phyloP scores from a whole-genome alignment of 2,888 invertebrate genomes.

The Drosophila imparisetae region DNA sequence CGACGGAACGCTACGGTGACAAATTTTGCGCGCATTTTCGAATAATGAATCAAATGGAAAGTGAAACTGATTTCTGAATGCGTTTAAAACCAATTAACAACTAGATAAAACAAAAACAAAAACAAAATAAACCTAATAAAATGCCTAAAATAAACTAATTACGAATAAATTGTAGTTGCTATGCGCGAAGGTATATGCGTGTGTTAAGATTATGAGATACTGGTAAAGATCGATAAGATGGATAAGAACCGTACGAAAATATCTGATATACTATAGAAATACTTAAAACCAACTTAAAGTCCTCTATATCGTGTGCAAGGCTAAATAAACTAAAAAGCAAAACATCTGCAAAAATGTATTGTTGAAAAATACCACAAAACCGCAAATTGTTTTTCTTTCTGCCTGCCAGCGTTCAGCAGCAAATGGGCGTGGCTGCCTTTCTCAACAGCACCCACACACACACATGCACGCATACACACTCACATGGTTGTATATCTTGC shows the following conservation, averaged over 20 bases:
- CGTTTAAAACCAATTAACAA: conserved; percentile 57
- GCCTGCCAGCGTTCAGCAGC: conserved; percentile 42
- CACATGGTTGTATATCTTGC: conserved; percentile 51
- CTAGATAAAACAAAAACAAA: conserved; percentile 17
- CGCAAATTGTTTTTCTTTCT: conserved; percentile 60
- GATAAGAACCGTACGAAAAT: conserved; percentile 59
- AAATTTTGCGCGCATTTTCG: conserved; percentile 77
- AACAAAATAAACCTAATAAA: conserved; percentile 1
- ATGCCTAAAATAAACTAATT: conserved; percentile 54
- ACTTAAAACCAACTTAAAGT: conserved; percentile 65
- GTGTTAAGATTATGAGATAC: conserved; percentile 47
- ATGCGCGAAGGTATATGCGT: conserved; percentile 20
- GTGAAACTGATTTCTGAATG: conserved; percentile 73
- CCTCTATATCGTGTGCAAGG: conserved; percentile 59
- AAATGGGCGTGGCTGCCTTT: conserved; percentile 43
- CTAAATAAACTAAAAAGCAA: conserved; percentile 69
- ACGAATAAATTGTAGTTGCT: conserved; percentile 45
- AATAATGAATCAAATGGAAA: conserved; percentile 61
- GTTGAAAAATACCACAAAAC: conserved; percentile 76
- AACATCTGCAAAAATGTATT: conserved; percentile 44
- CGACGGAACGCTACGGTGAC: conserved; percentile 78
- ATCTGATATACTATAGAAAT: conserved; percentile 35
- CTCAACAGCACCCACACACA: neutral
- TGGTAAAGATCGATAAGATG: conserved; percentile 44
- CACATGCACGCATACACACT: conserved; percentile 1